Percentiles rank a stretch among this genome's conserved stretches.
Conservation (phyloP, 2,113 vertebrate species). For the Okapia johnstoni region DNA sequence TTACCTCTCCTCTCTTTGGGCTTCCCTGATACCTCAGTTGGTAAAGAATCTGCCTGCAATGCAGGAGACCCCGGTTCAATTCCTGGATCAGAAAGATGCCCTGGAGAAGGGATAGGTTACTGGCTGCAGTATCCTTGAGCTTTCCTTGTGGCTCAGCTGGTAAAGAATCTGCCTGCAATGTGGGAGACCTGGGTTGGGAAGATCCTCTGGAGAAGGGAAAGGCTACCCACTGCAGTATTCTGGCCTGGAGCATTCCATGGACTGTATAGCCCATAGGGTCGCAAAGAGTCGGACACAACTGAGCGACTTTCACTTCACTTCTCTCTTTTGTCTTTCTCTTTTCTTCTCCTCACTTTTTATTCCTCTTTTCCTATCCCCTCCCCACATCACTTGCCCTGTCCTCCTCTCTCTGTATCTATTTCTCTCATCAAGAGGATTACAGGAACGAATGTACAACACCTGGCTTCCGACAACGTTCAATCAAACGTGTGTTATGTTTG, state of each 20-base stretch:
- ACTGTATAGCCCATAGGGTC: not conserved
- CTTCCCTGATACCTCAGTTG: not conserved
- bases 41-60: not conserved
- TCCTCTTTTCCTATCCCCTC: not conserved
- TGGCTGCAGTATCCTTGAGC: not conserved
- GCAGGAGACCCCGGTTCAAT: not conserved
- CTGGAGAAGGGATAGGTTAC: not conserved
- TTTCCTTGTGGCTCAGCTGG: not conserved
- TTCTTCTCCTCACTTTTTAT: too few relatives aligned
- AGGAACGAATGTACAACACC: not conserved
- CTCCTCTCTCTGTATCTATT: not conserved
- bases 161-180: not conserved
- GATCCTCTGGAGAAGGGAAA: not conserved
- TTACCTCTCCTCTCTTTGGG: not conserved
- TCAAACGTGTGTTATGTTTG: not conserved
- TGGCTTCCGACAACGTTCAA: not conserved
- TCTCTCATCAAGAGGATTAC: not conserved
- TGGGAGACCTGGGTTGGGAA: not conserved
- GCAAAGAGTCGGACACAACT: rapidly evolving
- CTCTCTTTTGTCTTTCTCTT: not conserved
- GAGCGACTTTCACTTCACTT: not conserved
- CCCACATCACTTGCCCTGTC: too few relatives aligned
- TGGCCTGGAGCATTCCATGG: not conserved
- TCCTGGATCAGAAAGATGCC: not conserved
- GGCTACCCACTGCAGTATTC: not conserved